Evolutionary conservation across 2,888 invertebrate genomes (phyloP).

Genomic region (Serrognathus titanus): DNA sequence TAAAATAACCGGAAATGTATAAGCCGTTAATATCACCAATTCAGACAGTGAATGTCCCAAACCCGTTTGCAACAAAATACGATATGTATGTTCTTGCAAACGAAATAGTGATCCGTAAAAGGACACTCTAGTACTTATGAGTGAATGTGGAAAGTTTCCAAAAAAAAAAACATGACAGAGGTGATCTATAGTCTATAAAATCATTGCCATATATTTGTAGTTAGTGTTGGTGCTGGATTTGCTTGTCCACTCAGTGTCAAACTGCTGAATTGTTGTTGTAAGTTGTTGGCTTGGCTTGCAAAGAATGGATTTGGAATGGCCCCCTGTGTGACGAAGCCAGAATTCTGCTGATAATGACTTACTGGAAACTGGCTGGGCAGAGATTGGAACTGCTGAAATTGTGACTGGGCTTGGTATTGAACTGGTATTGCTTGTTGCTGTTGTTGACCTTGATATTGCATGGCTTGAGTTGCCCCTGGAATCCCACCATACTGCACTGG

Average conservation of each 20-base stretch:
- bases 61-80: not conserved
- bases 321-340: constrained; percentile 15
- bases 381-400: constrained; percentile 7
- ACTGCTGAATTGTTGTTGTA: constrained; percentile 54
- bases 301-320: constrained; percentile 41
- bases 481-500: constrained; percentile 22
- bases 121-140: not conserved
- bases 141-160: no score
- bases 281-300: constrained; percentile 29
- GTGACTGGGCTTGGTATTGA: constrained; percentile 6
- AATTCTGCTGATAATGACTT: constrained; percentile 12
- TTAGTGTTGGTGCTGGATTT: constrained; percentile 28
- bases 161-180: not conserved
- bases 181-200: constrained; percentile 16
- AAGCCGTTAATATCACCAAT: not conserved
- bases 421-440: constrained; percentile 11
- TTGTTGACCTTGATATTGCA: constrained; percentile 24
- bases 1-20: not conserved
- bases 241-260: constrained; percentile 45
- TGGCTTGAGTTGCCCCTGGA: constrained; percentile 4
- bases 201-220: constrained; percentile 48
- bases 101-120: not conserved
- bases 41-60: not conserved
- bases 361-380: constrained; percentile 5
- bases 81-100: not conserved